Conservation (phyloP, 2,888 invertebrate genomes). For the Heliconius erato region DNA sequence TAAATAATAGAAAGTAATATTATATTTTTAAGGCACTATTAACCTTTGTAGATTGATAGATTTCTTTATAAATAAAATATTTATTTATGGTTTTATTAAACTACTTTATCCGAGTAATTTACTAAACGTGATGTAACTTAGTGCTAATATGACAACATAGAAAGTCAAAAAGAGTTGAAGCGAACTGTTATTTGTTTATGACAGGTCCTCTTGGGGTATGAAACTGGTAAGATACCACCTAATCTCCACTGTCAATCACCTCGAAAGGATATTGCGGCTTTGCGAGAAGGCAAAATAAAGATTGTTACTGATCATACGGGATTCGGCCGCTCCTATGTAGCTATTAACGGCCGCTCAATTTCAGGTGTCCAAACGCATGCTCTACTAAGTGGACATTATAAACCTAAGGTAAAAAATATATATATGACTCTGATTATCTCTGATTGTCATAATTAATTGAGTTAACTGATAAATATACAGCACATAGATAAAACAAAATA, state of each 20-base stretch:
- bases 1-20: too few species aligned
- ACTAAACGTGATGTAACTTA: too few species aligned
- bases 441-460: too few species aligned
- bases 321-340: constrained; percentile 82
- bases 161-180: background rate
- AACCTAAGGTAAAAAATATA: constrained; percentile 63
- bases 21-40: too few species aligned
- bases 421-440: too few species aligned
- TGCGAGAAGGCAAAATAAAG: constrained; percentile 75
- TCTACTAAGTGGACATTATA: constrained; percentile 67
- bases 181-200: background rate
- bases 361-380: constrained; percentile 69
- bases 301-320: constrained; percentile 86
- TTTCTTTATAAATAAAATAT: too few species aligned
- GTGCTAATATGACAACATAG: too few species aligned
- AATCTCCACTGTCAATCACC: constrained; percentile 89
- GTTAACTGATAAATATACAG: too few species aligned
- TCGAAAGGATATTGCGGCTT: constrained; percentile 71
- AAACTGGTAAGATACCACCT: constrained; percentile 87
- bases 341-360: constrained; percentile 67
- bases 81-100: too few species aligned
- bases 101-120: too few species aligned
- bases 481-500: too few species aligned
- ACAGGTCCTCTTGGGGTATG: constrained; percentile 81
- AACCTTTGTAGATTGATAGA: too few species aligned